A percentile compares a stretch with the other conserved stretches of the same genome.
Conservation (phyloP, 2,888 invertebrate species). For the Tromatobia lineatoria region DNA sequence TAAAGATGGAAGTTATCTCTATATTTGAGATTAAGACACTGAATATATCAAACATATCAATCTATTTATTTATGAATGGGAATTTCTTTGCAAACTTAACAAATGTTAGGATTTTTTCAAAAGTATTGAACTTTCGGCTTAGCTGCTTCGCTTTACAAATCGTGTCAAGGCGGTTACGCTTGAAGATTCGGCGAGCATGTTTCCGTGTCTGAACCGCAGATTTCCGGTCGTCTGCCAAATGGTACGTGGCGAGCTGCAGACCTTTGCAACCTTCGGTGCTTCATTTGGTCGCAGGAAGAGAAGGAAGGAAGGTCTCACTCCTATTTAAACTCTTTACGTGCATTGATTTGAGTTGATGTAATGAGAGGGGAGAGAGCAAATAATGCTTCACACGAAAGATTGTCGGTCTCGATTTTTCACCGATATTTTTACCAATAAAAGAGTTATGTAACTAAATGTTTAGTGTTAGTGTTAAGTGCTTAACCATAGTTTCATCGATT, state of each 20-base stretch:
- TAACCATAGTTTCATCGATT: no score
- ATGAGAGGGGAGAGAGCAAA: not conserved
- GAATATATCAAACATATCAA: not conserved
- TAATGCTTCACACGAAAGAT: slow-evolving; percentile 20
- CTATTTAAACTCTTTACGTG: not conserved
- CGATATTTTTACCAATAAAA: no score
- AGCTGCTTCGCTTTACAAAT: slow-evolving; percentile 8
- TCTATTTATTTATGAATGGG: not conserved
- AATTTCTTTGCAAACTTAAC: not conserved
- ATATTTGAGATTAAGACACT: not conserved
- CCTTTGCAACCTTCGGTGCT: slow-evolving; percentile 41
- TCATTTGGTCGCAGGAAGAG: not conserved
- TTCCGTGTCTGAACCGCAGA: slow-evolving; percentile 48
- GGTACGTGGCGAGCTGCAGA: not conserved
- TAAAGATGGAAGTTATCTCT: not conserved
- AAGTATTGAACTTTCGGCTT: not conserved
- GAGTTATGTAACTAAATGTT: no score
- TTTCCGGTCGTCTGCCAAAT: slow-evolving; percentile 43
- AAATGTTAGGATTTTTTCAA: no score
- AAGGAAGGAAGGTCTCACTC: slow-evolving; percentile 8
- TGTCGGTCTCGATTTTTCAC: slow-evolving; percentile 38
- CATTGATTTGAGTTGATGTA: not conserved
- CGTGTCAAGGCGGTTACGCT: slow-evolving; percentile 59
- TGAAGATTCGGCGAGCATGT: slow-evolving; percentile 28
- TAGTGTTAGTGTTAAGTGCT: no score